A percentile compares a stretch with the other conserved stretches of the same genome.
Conservation (phyloP, 1,140 invertebrate genomes). For the Vanessa tameamea region DNA sequence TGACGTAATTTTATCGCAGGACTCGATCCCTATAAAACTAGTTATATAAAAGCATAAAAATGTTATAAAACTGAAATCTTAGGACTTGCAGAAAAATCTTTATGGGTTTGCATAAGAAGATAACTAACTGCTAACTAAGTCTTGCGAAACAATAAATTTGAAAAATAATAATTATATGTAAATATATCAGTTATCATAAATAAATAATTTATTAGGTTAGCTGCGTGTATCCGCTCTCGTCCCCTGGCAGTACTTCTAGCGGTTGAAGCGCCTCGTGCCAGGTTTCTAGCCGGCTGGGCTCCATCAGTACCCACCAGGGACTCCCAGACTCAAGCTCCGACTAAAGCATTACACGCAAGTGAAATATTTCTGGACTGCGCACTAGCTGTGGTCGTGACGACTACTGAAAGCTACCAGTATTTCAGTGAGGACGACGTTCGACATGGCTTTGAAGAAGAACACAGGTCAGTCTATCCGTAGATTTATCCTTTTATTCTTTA, state of each 20-base stretch:
- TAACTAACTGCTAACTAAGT: too few species aligned
- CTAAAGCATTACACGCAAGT: constrained; percentile 35
- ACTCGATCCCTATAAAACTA: too few species aligned
- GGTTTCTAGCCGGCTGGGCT: constrained; percentile 79
- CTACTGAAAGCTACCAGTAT: constrained; percentile 88
- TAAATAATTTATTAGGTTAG: constrained; percentile 73
- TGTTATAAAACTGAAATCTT: too few species aligned
- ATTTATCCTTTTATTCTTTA: background rate
- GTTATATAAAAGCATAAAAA: too few species aligned
- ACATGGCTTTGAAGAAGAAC: constrained; percentile 89
- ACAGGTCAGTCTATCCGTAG: constrained; percentile 61
- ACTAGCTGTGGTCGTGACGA: constrained; percentile 83
- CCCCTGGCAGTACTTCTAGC: constrained; percentile 83
- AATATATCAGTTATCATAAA: background rate
- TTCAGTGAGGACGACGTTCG: constrained; percentile 88
- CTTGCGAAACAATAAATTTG: too few species aligned
- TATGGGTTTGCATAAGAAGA: too few species aligned
- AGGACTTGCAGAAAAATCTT: too few species aligned
- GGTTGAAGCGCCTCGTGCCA: constrained; percentile 84
- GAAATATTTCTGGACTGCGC: constrained; percentile 28
- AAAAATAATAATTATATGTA: too few species aligned
- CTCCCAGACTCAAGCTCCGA: constrained; percentile 78
- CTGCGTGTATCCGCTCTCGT: constrained; percentile 82
- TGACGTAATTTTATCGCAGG: too few species aligned
- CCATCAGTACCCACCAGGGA: constrained; percentile 84